Base-by-base conservation (phyloP, 2,113 vertebrate species). In the Campylomormyrus tamandua region DNA sequence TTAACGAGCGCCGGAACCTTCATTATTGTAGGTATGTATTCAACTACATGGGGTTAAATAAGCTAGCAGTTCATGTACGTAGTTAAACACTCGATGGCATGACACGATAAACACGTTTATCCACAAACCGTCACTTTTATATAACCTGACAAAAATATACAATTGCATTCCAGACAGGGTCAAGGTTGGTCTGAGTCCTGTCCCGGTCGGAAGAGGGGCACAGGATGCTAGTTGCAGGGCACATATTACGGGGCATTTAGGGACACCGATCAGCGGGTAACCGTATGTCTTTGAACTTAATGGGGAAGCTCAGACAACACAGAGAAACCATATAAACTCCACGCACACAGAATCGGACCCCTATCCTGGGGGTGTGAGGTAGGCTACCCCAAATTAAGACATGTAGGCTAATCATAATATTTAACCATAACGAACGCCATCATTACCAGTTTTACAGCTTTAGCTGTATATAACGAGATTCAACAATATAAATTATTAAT, bases 21-120 rank as follows among this genome's bases (percentile, higher is more conserved):
- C 35, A 21, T 80, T 80, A 6, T 19, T 19, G 35, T 80, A 80
- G 35, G 31, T 39, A 39, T 77, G 15, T 77, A 80, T 74, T 74
- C 31, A 74, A 74, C 66, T 74, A 35, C 10, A 74, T 1, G 66
- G n/a, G 66, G 66, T 74, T 74, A 80, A 17, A 80, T 35, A 35
- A 35, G 13, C 13, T 39, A 77, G 27, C 70, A 77, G 42, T 86
- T 86, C 10, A 31, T 86, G 21, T 50, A 27, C 21, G 48, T 85
- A 85, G 39, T 85, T 85, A 49, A n/a, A 49, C 46, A 50, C 83
- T 50, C 11, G 10, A 48, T 48, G n/a, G 19, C 80, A 45, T 19
- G 24, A 84, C 83, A 84, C 83, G 45, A 48, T 48, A 48, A 84
- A 84, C 83, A 84, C 83, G 83, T 84, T 84, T 84, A 48, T 45